Evolutionary conservation across 1,140 invertebrate species (phyloP), one percentile per base, ranked within the genome.

Genomic region (Ruditapes philippinarum): DNA sequence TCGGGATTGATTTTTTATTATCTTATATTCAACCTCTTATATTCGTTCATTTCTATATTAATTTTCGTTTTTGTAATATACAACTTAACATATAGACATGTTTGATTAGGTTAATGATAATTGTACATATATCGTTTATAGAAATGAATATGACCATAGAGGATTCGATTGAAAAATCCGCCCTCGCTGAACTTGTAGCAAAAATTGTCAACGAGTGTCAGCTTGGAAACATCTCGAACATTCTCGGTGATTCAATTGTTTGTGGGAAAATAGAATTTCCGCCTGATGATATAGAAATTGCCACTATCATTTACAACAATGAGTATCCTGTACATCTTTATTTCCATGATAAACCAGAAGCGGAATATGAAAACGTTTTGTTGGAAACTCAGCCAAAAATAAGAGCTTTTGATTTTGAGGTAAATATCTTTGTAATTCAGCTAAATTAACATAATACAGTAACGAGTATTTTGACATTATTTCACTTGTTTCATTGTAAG

Each of bases 131-230:
- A 45, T 33, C 42, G 4, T 28, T 84, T 85, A 22, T 68, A 80
- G 82, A 45, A 25, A 19, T 33, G 14, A 76, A 68, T 57, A 22
- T 12, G 11, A 85, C 73, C 42, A 22, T 51, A 19, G 22, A 25
- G 4, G 45, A 83, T n/a, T 4, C 36, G 17, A 60, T 87, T 9
- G 54, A 57, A 14, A 57, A 40, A 9, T 22, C 57, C 0, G 17
- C 25, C 14, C 73, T 87, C 19, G 19, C 45, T 1, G 40, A n/a
- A 51, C n/a, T 87, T 38, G 54, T 54, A n/a, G 60, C 84, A 38
- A n/a, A 40, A 0, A 54, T 87, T 19, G 84, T 87, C 25, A 87
- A 87, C 49, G 84, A 87, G 45, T 87, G 84, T 60, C 84, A 87
- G 36, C 11, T 60, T 3, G 84, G 84, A 11, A 74, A 87, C 40